These are phyloP conservation scores for Papilio helenus DNA, from an alignment of 1,140 invertebrate genomes.

Conservation along the genomic window DNA sequence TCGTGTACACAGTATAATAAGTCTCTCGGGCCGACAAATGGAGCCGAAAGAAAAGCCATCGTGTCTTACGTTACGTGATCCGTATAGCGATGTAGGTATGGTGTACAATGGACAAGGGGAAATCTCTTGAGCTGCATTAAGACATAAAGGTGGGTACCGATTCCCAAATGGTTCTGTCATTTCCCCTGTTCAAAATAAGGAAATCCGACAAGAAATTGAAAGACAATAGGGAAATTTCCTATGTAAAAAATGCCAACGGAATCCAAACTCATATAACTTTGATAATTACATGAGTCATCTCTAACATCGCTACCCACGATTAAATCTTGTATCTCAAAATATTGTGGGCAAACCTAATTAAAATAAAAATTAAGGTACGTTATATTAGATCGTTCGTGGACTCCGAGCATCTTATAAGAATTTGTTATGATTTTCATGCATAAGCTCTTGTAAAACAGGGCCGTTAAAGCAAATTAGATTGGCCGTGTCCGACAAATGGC, in stretches of 20 bases:
- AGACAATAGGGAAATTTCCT: conserved; percentile 55
- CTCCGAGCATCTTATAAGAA: not conserved
- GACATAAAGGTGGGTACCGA: conserved; percentile 67
- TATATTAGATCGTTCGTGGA: not conserved
- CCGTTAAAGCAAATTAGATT: conserved; percentile 57
- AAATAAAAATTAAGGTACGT: not conserved
- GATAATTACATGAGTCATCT: not conserved
- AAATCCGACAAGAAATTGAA: conserved; percentile 65
- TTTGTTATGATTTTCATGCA: conserved; percentile 43
- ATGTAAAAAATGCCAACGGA: conserved; percentile 52
- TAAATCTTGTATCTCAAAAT: not conserved
- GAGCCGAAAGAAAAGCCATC: conserved; percentile 74
- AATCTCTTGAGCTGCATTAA: conserved; percentile 78
- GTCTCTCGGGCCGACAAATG: conserved; percentile 76
- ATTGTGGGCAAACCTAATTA: not conserved
- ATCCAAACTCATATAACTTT: not conserved
- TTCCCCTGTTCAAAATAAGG: conserved; percentile 63
- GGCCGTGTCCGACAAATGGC: conserved; percentile 59
- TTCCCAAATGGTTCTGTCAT: conserved; percentile 74
- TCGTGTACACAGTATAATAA: conserved; percentile 79
- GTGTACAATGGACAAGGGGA: conserved; percentile 68
- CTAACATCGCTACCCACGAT: not conserved
- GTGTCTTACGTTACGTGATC: conserved; percentile 74
- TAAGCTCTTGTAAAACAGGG: conserved; percentile 51
- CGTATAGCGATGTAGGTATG: conserved; percentile 61